These are phyloP conservation scores for Hippocampus comes DNA, from an alignment of 2,113 vertebrate genomes.

Conservation along the genomic window DNA sequence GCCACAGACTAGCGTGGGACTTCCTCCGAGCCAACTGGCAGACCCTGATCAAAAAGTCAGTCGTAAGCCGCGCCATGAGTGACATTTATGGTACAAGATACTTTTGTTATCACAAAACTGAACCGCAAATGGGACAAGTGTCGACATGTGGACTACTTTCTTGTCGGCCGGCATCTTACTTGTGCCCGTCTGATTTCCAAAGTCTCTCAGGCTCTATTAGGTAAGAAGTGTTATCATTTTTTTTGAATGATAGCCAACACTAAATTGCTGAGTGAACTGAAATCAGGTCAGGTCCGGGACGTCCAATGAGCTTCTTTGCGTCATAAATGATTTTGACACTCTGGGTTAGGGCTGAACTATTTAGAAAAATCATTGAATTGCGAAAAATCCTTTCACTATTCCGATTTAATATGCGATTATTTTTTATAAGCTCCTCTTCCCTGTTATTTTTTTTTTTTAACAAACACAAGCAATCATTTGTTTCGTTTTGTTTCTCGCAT, in stretches of 20 bases:
- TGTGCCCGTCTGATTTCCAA: background rate
- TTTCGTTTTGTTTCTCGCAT: no score
- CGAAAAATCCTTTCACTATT: no score
- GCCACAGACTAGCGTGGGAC: conserved; percentile 79
- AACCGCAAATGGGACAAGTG: background rate
- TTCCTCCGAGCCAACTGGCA: conserved; percentile 83
- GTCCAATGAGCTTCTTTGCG: background rate
- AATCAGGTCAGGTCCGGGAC: background rate
- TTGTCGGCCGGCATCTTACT: background rate
- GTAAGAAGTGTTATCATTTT: background rate
- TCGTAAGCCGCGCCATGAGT: conserved; percentile 5
- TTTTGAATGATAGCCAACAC: background rate
- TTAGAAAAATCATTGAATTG: no score
- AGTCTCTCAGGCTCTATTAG: background rate
- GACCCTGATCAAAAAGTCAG: conserved; percentile 83
- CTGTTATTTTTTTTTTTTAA: no score
- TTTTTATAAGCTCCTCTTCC: no score
- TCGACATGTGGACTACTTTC: background rate
- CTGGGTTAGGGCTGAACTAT: background rate
- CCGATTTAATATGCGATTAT: no score
- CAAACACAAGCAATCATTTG: no score
- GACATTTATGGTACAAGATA: background rate
- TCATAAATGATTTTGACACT: background rate
- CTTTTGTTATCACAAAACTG: background rate
- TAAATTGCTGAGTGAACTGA: background rate